These are phyloP conservation scores for Chrosomus eos DNA, from an alignment of 2,797 vertebrate genomes.

Conservation along the genomic window DNA sequence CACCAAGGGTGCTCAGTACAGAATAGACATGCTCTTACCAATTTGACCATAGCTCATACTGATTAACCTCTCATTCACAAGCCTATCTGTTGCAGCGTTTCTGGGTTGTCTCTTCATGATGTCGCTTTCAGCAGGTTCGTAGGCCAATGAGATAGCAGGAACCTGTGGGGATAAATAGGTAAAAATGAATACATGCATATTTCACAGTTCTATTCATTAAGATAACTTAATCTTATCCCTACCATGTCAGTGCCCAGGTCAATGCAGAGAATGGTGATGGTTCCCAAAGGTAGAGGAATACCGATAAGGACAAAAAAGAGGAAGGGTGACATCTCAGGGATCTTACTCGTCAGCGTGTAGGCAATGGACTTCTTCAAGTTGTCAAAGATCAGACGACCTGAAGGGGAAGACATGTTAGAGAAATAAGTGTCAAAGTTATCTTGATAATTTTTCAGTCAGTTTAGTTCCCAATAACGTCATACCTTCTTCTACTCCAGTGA, in stretches of 20 bases:
- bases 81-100: slow-evolving; percentile 93
- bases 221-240: slow-evolving; percentile 44
- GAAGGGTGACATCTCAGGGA: slow-evolving; percentile 96
- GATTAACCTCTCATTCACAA: slow-evolving; percentile 94
- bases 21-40: slow-evolving; percentile 73
- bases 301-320: slow-evolving; percentile 94
- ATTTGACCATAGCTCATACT: slow-evolving; percentile 97
- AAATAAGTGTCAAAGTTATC: not conserved
- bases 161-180: slow-evolving; percentile 72
- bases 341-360: slow-evolving; percentile 98
- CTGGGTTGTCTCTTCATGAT: slow-evolving; percentile 98
- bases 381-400: slow-evolving; percentile 97
- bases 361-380: slow-evolving; percentile 99
- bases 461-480: not conserved
- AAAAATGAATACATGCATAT: not conserved
- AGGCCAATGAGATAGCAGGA: slow-evolving; percentile 95
- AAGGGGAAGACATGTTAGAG: not conserved
- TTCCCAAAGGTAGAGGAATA: slow-evolving; percentile 94
- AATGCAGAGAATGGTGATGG: slow-evolving; percentile 96
- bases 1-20: not conserved
- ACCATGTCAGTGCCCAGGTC: slow-evolving; percentile 99
- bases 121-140: slow-evolving; percentile 95
- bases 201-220: not conserved
- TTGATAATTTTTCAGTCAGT: not conserved
- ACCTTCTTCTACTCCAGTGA: slow-evolving; percentile 98